A percentile compares a stretch with the other conserved stretches of the same genome.
phyloP scores from a whole-genome alignment of 2,888 invertebrate species.

The Synanthedon myopaeformis region DNA sequence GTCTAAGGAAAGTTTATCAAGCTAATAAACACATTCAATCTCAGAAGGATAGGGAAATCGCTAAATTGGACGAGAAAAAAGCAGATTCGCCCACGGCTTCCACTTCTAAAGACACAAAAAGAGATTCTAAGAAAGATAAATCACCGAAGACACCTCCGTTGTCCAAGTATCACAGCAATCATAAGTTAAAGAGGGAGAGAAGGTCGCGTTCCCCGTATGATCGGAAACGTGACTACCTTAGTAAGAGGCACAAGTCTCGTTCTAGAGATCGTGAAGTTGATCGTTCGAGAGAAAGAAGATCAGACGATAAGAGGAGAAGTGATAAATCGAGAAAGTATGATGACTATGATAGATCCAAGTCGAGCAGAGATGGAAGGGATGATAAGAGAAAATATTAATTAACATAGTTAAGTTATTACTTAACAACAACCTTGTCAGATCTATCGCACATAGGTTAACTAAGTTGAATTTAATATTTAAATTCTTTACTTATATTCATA shows the following conservation, averaged over 20 bases:
- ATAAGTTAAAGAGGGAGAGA: conserved; percentile 56
- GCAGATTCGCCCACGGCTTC: conserved; percentile 54
- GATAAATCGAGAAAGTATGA: conserved; percentile 53
- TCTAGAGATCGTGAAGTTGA: conserved; percentile 55
- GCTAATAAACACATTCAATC: conserved; percentile 56
- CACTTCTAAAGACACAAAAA: conserved; percentile 53
- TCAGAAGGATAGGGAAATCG: conserved; percentile 44
- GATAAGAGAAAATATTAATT: conserved; percentile 51
- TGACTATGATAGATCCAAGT: conserved; percentile 59
- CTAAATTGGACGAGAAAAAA: conserved; percentile 52
- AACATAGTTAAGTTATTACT: not conserved
- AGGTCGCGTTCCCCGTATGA: conserved; percentile 63
- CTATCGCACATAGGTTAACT: too few relatives aligned
- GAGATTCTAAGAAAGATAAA: conserved; percentile 56
- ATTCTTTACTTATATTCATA: too few relatives aligned
- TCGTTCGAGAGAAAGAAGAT: conserved; percentile 45
- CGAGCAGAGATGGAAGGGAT: conserved; percentile 47
- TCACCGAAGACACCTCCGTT: conserved; percentile 64
- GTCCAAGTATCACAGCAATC: conserved; percentile 56
- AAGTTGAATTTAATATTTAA: too few relatives aligned
- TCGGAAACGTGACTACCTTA: conserved; percentile 55
- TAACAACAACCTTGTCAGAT: not conserved
- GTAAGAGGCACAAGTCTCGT: conserved; percentile 58
- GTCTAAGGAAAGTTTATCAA: conserved; percentile 50
- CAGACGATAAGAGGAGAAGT: conserved; percentile 45